These are phyloP conservation scores for Theocolax elegans DNA, from an alignment of 1,140 invertebrate genomes.

Conservation along the genomic window DNA sequence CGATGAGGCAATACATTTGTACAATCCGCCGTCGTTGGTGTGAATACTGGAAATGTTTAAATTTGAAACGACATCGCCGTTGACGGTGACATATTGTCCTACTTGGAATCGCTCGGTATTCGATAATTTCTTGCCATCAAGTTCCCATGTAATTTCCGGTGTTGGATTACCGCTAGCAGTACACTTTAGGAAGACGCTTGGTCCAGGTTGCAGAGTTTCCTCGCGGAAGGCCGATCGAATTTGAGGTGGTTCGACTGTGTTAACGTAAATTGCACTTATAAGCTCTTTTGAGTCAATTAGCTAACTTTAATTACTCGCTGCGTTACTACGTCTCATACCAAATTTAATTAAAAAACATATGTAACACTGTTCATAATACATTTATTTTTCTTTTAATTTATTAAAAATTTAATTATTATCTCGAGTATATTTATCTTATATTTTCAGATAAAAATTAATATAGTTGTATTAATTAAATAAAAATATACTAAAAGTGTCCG, in stretches of 20 bases:
- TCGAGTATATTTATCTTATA: too few relatives aligned
- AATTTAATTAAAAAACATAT: too few relatives aligned
- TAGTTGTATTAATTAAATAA: too few relatives aligned
- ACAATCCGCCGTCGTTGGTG: constrained; percentile 93
- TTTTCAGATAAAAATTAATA: too few relatives aligned
- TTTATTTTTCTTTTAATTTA: too few relatives aligned
- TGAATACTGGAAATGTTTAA: constrained; percentile 92
- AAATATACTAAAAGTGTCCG: too few relatives aligned
- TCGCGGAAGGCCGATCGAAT: constrained; percentile 88
- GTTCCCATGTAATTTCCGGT: constrained; percentile 93
- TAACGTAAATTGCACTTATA: too few relatives aligned
- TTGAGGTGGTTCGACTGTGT: constrained; percentile 85
- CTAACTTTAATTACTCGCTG: too few relatives aligned
- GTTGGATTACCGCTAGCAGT: constrained; percentile 89
- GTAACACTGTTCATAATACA: too few relatives aligned
- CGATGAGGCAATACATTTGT: constrained; percentile 91
- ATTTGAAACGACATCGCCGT: constrained; percentile 93
- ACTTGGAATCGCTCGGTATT: constrained; percentile 85
- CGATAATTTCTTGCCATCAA: constrained; percentile 86
- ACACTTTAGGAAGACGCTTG: constrained; percentile 85
- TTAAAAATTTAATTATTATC: too few relatives aligned
- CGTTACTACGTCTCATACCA: too few relatives aligned
- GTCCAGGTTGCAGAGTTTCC: constrained; percentile 88
- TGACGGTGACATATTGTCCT: constrained; percentile 87
- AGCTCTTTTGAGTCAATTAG: too few relatives aligned